phyloP scores from a whole-genome alignment of 1,140 invertebrate genomes.

The Probaryconus sp. region DNA sequence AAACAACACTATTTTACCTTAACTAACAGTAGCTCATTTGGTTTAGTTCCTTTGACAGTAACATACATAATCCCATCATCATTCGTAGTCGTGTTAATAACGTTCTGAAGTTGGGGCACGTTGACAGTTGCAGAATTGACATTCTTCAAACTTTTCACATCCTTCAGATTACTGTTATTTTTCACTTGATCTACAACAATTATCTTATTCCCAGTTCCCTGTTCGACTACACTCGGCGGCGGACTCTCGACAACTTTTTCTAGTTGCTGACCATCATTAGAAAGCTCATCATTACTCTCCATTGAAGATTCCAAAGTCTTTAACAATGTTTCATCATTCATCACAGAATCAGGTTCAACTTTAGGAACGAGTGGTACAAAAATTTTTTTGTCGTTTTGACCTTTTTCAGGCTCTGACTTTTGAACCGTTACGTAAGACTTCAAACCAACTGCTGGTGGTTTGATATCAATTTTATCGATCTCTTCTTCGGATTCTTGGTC shows the following conservation, averaged over 20 bases:
- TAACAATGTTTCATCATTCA: conserved; percentile 49
- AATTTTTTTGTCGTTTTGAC: neutral
- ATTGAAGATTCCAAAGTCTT: conserved; percentile 48
- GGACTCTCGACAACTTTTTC: too few species aligned
- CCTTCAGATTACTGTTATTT: conserved; percentile 23
- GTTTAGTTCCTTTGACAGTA: conserved; percentile 75
- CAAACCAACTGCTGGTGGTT: conserved; percentile 3
- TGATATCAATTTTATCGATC: conserved; percentile 15
- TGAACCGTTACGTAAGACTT: conserved; percentile 35
- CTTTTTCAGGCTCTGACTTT: conserved; percentile 2
- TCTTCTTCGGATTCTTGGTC: conserved; percentile 49
- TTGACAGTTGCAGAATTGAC: conserved; percentile 60
- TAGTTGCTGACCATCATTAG: conserved; percentile 21
- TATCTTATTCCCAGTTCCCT: conserved; percentile 1
- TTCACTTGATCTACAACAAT: conserved; percentile 4
- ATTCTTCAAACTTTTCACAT: conserved; percentile 58
- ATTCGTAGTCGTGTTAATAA: conserved; percentile 65
- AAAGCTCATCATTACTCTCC: conserved; percentile 45
- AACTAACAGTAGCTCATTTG: conserved; percentile 74
- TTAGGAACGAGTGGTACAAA: neutral
- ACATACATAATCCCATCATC: conserved; percentile 77
- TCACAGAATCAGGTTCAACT: conserved; percentile 1
- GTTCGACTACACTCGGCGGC: too few species aligned
- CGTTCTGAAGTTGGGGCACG: conserved; percentile 65
- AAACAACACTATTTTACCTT: conserved; percentile 62